phyloP scores from a whole-genome alignment of 1,140 invertebrate species.

The Chymomyza costata region DNA sequence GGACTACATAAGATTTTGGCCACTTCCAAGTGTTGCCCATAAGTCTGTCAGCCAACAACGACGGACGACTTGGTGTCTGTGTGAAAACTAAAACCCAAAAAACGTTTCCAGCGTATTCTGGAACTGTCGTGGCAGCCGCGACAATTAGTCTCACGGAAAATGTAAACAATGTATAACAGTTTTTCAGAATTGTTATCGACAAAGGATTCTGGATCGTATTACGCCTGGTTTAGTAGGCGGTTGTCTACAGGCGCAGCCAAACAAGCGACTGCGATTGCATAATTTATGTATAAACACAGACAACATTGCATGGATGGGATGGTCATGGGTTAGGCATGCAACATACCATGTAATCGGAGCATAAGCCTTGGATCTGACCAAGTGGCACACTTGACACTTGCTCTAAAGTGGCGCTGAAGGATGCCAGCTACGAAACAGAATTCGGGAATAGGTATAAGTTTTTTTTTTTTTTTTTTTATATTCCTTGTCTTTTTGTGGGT shows the following conservation, averaged over 20 bases:
- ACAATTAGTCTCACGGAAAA: conserved; percentile 55
- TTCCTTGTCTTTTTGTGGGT: conserved; percentile 68
- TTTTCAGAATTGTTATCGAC: conserved; percentile 56
- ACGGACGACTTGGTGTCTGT: conserved; percentile 10
- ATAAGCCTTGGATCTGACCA: conserved; percentile 16
- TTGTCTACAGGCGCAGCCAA: background rate
- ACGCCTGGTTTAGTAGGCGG: conserved; percentile 20
- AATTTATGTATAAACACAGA: conserved; percentile 69
- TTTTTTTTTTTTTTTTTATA: conserved; percentile 5
- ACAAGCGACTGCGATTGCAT: conserved; percentile 28
- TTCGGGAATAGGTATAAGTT: conserved; percentile 4
- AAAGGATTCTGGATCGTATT: conserved; percentile 54
- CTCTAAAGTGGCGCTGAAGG: conserved; percentile 61
- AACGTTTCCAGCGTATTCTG: background rate
- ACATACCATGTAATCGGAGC: conserved; percentile 59
- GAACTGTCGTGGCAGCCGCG: conserved; percentile 18
- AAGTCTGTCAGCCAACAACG: conserved; percentile 25
- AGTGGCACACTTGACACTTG: conserved; percentile 52
- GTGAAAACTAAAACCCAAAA: no score
- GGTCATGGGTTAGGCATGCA: conserved; percentile 17
- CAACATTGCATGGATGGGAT: conserved; percentile 40
- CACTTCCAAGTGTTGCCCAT: conserved; percentile 24
- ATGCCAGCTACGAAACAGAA: conserved; percentile 29
- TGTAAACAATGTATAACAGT: conserved; percentile 44
- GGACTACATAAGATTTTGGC: no score